Evolutionary conservation across 1,140 invertebrate genomes (phyloP).

Genomic region (Leguminivora glycinivorella): DNA sequence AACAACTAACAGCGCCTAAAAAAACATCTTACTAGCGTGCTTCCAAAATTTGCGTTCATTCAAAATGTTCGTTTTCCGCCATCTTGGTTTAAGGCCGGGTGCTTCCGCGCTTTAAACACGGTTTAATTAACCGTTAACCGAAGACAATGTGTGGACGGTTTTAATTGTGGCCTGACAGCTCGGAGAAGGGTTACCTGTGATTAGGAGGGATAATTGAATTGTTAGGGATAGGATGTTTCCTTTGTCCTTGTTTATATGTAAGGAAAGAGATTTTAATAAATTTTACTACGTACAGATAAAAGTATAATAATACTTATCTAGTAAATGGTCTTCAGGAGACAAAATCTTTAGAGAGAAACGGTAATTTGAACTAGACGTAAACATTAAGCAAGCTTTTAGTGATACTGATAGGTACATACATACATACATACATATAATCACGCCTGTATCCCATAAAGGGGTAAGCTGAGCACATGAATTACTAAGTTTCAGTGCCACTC

Average conservation of each 20-base stretch:
- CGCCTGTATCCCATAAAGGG: no score
- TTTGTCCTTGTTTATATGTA: neutral
- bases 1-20: neutral
- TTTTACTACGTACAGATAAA: neutral
- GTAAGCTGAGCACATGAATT: no score
- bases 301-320: no score
- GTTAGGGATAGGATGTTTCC: neutral
- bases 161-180: neutral
- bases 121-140: constrained; percentile 7
- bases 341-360: no score
- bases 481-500: no score
- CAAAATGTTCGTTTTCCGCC: neutral
- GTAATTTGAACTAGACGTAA: no score
- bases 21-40: neutral
- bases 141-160: constrained; percentile 6
- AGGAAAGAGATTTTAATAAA: neutral
- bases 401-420: no score
- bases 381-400: no score
- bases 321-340: no score
- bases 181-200: constrained; percentile 7
- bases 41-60: neutral
- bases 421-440: no score
- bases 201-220: constrained; percentile 11
- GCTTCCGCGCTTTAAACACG: neutral
- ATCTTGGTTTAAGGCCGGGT: neutral